Conservation (phyloP, 1,140 invertebrate genomes). For the Zaprionus capensis region DNA sequence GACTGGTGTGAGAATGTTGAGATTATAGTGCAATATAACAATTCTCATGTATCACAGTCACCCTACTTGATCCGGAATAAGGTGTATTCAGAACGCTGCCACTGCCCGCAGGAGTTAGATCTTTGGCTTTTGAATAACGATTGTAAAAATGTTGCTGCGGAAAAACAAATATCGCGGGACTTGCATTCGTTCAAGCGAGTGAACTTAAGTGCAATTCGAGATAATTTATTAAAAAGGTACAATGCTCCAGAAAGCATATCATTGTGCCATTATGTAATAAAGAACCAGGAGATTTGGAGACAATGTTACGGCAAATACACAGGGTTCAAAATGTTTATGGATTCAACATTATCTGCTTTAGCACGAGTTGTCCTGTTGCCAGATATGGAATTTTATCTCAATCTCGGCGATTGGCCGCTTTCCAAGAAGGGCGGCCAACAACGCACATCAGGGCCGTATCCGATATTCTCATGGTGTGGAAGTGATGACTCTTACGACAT, state of each 20-base stretch:
- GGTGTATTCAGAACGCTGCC: constrained; percentile 93
- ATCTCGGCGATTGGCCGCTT: constrained; percentile 98
- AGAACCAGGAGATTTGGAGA: constrained; percentile 93
- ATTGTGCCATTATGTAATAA: constrained; percentile 95
- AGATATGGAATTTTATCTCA: constrained; percentile 95
- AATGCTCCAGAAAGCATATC: constrained; percentile 90
- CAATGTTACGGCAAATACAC: constrained; percentile 96
- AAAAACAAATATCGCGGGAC: constrained; percentile 90
- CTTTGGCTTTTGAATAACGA: constrained; percentile 89
- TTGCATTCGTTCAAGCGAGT: constrained; percentile 89
- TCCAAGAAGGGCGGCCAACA: constrained; percentile 85
- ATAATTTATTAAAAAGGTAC: constrained; percentile 87
- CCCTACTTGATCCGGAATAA: constrained; percentile 89
- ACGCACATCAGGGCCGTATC: constrained; percentile 85
- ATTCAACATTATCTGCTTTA: constrained; percentile 93
- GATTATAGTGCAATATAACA: constrained; percentile 89
- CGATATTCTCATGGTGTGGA: constrained; percentile 99
- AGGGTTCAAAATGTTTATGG: constrained; percentile 98
- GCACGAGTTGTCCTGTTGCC: constrained; percentile 93
- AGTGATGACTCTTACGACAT: constrained; percentile 94
- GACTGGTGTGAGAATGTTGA: constrained; percentile 89
- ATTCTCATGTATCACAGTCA: constrained; percentile 88
- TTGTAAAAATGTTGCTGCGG: constrained; percentile 87
- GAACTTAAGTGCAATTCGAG: constrained; percentile 89
- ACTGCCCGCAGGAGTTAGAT: constrained; percentile 90